phyloP scores from a whole-genome alignment of 2,797 vertebrate species.

The Buceros bicornis region DNA sequence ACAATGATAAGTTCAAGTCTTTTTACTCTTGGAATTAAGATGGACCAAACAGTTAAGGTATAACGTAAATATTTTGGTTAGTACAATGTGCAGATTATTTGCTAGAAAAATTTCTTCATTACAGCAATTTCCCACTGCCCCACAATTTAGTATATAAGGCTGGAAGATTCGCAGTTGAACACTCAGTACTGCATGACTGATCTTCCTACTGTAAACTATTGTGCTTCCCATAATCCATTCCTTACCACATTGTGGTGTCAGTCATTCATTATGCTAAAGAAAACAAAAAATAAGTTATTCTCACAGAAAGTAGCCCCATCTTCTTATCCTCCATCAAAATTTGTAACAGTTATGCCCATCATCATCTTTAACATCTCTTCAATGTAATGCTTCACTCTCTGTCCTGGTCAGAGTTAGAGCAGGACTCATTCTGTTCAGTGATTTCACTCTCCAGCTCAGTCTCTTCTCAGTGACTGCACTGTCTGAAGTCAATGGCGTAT shows the following conservation, averaged over 20 bases:
- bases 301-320: neutral
- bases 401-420: too few species aligned
- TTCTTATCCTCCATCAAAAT: neutral
- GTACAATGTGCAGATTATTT: neutral
- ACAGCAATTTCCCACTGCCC: fast-evolving
- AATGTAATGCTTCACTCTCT: neutral
- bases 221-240: neutral
- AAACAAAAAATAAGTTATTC: neutral
- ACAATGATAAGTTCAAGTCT: neutral
- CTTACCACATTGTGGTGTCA: neutral
- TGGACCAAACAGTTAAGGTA: neutral
- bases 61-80: neutral
- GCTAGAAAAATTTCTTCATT: neutral
- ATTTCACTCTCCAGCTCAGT: too few species aligned
- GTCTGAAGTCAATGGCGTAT: too few species aligned
- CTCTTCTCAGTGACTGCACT: too few species aligned
- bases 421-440: too few species aligned
- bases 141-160: neutral
- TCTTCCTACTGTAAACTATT: neutral
- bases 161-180: neutral
- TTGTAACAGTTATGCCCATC: neutral
- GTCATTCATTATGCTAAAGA: neutral
- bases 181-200: neutral
- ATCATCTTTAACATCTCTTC: neutral
- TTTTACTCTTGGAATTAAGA: neutral